Evolutionary conservation across 2,888 invertebrate species (phyloP), one percentile per base, ranked within the genome.

Genomic region (Coelopa pilipes): DNA sequence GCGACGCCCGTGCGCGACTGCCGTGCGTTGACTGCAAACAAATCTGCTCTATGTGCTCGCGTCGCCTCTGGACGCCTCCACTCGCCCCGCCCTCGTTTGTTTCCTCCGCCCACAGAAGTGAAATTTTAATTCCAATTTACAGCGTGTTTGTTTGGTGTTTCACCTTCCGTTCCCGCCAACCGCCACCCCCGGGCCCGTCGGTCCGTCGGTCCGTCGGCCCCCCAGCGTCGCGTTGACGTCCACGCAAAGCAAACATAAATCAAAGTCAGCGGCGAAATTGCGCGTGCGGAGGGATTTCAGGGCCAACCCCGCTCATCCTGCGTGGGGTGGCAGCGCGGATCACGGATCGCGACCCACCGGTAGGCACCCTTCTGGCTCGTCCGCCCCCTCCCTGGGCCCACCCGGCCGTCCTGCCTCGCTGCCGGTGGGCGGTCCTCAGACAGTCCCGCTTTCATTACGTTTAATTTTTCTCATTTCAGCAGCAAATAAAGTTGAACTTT

Each of bases 201-300:
- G n/a, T 45, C 34, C 34, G 17, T 53, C 13, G 17, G 5, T 62
- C 60, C 13, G 60, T 60, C 13, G n/a, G 24, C n/a, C 53, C 24
- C 57, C 57, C 21, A 13, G 4, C 45, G 50, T 53, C 45, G 5
- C 19, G n/a, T 63, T 50, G 15, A 13, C 63, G 57, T 77, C 75
- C 80, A 80, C 78, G 80, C 78, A 79, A 78, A 79, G 78, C 78
- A 80, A 80, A 82, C 86, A 86, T 86, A 86, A 86, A 86, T 86
- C 85, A 86, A 85, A 82, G 86, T 86, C 85, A 85, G 79, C 78
- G 76, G 80, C 84, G 82, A 80, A 81, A 85, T 80, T 74, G 76
- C 76, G 78, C 77, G 75, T 57, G 53, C 55, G 78, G 75, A 76
- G 60, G 34, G 75, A 68, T 69, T 69, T 72, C 45, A 65, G 17